Evolutionary conservation across 2,797 vertebrate species (phyloP), one percentile per base, ranked within the genome.

Genomic region (Catostomus latipinnis): DNA sequence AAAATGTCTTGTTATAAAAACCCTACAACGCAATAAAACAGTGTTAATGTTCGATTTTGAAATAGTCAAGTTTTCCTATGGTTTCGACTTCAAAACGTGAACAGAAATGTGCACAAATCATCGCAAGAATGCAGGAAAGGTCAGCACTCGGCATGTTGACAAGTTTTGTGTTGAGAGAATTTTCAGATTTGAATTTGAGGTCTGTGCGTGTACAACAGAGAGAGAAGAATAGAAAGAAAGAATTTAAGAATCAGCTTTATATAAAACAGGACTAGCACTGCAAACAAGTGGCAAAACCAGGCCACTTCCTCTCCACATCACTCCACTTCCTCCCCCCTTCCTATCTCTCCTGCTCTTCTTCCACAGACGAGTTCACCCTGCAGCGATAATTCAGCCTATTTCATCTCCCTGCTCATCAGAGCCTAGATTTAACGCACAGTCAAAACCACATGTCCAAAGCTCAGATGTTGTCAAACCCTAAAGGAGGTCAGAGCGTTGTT

Each of bases 311-410:
- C 71, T 74, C 82, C 18, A 53, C 72, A 74, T 80, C 61, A 56
- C 54, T 68, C 69, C 18, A 60, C 72, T 13, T 82, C 78, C 13
- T 83, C 77, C 71, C 65, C 75, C 77, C 53, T 71, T 62, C 72
- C 72, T 56, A 18, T 52, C 75, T 83, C 81, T 74, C 77, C 81
- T 85, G 76, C 83, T 85, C 76, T 85, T 77, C 74, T 68, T 60
- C 82, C 63, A 63, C 63, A 58, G 73, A 54, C 49, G 14, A 73
- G 62, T 66, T 71, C 63, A 66, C 81, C 89, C 88, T 86, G 76
- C 71, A 89, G 90, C 82, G 22, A 88, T 89, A 82, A 79, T 72
- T 78, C 86, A 85, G 63, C 88, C 88, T 89, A 86, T 81, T 91
- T 88, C 81, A 87, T 88, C 70, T 82, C 66, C 12, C 48, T 76